These are phyloP conservation scores for Clamator glandarius DNA, from an alignment of 2,797 vertebrate genomes.

Conservation along the genomic window DNA sequence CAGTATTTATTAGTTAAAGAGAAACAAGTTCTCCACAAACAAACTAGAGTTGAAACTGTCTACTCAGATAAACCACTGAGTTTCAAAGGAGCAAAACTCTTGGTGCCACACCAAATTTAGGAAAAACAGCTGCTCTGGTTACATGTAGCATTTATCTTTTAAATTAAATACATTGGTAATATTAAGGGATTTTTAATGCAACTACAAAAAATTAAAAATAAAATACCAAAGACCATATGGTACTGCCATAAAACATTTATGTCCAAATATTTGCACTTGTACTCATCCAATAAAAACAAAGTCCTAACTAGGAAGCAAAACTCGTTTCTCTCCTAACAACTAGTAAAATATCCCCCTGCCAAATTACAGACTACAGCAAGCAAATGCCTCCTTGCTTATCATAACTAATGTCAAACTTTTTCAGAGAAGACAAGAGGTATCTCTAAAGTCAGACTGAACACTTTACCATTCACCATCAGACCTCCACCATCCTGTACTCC, in stretches of 20 bases:
- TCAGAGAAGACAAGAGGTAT: neutral
- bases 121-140: constrained; percentile 48
- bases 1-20: neutral
- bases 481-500: neutral
- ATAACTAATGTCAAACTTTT: neutral
- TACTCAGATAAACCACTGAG: neutral
- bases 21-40: neutral
- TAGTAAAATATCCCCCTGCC: constrained; percentile 9
- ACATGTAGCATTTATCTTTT: constrained; percentile 14
- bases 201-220: constrained; percentile 63
- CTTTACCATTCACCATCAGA: neutral
- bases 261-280: constrained; percentile 66
- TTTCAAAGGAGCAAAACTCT: constrained; percentile 8
- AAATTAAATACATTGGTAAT: constrained; percentile 49
- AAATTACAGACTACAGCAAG: constrained; percentile 6
- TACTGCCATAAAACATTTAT: constrained; percentile 65
- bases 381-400: neutral
- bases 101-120: neutral
- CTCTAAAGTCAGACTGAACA: neutral
- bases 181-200: constrained; percentile 56
- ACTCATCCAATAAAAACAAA: constrained; percentile 62
- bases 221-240: constrained; percentile 58
- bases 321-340: constrained; percentile 47
- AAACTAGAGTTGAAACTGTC: neutral
- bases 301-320: constrained; percentile 48